These are phyloP conservation scores for Nemoura dubitans DNA, from an alignment of 2,888 invertebrate genomes.

Conservation along the genomic window DNA sequence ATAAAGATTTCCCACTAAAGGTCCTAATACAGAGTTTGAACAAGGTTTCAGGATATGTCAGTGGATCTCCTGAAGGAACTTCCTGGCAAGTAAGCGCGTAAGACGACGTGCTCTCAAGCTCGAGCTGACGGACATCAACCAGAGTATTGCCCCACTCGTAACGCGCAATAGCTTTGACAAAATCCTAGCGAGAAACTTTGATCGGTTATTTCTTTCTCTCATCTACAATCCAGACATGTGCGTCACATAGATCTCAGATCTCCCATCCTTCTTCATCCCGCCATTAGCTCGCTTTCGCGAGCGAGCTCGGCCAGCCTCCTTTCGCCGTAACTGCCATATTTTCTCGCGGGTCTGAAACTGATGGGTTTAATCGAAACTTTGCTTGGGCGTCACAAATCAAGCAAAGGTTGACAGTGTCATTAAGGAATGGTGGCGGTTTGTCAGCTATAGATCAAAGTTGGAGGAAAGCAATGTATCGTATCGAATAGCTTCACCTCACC, in stretches of 20 bases:
- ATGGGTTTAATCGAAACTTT: slow-evolving; percentile 60
- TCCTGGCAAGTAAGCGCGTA: background rate
- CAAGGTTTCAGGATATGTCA: background rate
- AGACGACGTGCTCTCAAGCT: background rate
- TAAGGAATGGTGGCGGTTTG: slow-evolving; percentile 60
- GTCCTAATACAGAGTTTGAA: background rate
- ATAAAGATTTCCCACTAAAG: no score
- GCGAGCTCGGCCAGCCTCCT: slow-evolving; percentile 16
- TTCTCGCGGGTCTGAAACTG: slow-evolving; percentile 60
- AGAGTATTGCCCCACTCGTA: background rate
- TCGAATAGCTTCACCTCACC: slow-evolving; percentile 40
- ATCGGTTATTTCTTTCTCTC: slow-evolving; percentile 43
- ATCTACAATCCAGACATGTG: slow-evolving; percentile 41
- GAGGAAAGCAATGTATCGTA: slow-evolving; percentile 42
- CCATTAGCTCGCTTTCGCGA: slow-evolving; percentile 41
- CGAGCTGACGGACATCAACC: background rate
- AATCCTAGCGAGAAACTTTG: slow-evolving; percentile 37
- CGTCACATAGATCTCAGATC: slow-evolving; percentile 42
- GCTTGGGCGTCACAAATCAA: slow-evolving; percentile 61
- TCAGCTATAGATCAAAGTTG: slow-evolving; percentile 60
- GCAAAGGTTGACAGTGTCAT: slow-evolving; percentile 56
- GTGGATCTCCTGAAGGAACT: background rate
- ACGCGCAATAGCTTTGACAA: slow-evolving; percentile 41
- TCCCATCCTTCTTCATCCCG: slow-evolving; percentile 42
- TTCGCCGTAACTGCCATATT: slow-evolving; percentile 57